Evolutionary conservation across 2,888 invertebrate genomes (phyloP).

Genomic region (Catocala sponsa): DNA sequence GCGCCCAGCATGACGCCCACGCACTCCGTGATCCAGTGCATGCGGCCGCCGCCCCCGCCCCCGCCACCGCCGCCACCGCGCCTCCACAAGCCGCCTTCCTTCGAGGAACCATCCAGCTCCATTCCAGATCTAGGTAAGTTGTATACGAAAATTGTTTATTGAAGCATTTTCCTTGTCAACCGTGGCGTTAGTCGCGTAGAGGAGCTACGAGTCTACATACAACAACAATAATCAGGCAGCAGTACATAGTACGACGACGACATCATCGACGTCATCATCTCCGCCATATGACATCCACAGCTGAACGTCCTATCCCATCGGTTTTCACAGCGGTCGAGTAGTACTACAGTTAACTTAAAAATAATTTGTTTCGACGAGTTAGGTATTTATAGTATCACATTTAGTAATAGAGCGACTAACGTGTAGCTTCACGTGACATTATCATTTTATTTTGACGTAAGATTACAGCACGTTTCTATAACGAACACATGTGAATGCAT

Average conservation of each 20-base stretch:
- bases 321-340: not conserved
- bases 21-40: conserved; percentile 85
- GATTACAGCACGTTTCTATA: conserved; percentile 17
- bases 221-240: not conserved
- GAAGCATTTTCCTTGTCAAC: not conserved
- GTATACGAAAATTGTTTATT: not conserved
- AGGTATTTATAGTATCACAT: conserved; percentile 16
- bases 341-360: conserved; percentile 13
- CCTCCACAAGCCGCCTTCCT: conserved; percentile 84
- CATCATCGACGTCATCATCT: not conserved
- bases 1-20: conserved; percentile 70
- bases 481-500: conserved; percentile 13
- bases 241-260: not conserved
- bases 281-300: too few species aligned
- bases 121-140: conserved; percentile 95
- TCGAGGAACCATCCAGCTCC: conserved; percentile 95
- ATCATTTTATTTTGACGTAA: conserved; percentile 39
- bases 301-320: too few species aligned
- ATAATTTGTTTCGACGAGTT: conserved; percentile 14
- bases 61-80: conserved; percentile 86
- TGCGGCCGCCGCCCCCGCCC: conserved; percentile 83
- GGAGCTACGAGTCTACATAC: conserved; percentile 19
- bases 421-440: conserved; percentile 34
- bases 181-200: not conserved
- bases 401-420: conserved; percentile 15